Evolutionary conservation across 2,797 vertebrate genomes (phyloP), one percentile per base, ranked within the genome.

Genomic region (Phrynocephalus vlangalii): DNA sequence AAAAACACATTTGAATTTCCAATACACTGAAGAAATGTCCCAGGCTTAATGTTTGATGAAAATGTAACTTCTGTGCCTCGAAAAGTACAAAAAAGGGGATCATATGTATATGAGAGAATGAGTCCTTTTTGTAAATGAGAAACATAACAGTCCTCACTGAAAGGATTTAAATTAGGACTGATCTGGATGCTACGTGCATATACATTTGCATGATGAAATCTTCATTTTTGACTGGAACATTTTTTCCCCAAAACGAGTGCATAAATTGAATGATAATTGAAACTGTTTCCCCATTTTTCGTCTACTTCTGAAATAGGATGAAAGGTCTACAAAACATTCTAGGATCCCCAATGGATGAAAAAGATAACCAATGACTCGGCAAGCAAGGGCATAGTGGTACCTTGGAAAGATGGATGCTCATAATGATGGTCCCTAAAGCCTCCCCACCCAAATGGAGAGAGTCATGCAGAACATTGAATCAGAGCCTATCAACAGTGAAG

Each of bases 261-360:
- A n/a, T 20, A 78, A 70, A 85, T 79, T 68, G 50, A 22, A 11
- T 52, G 56, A 30, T 78, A 50, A 85, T 68, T 50, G 75, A 85
- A 78, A 67, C 16, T 30, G 9, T n/a, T 50, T 48, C 11, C 38
- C 63, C 11, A 78, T 68, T 33, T 67, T 85, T 33, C 63, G 70
- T 68, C 16, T 38, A 48, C 4, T 24, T n/a, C 24, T 52, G n/a
- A n/a, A 85, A 22, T 63, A 18, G 60, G 60, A 26, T 63, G 38
- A 26, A 8, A 6, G 66, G 50, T 28, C 28, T 20, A 26, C 11
- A 3, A 28, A 85, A 63, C 4, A 77, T 85, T 85, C 7, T 4
- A 52, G 3, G 13, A 44, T 30, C 11, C 1, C 22, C 60, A 38
- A 24, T 66, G n/a, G 5, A 63, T 63, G 16, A 63, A 4, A 15